A percentile compares a stretch with the other conserved stretches of the same genome.
Evolutionary conservation across 2,888 invertebrate species (phyloP).

Genomic region (Diarsia rubi): DNA sequence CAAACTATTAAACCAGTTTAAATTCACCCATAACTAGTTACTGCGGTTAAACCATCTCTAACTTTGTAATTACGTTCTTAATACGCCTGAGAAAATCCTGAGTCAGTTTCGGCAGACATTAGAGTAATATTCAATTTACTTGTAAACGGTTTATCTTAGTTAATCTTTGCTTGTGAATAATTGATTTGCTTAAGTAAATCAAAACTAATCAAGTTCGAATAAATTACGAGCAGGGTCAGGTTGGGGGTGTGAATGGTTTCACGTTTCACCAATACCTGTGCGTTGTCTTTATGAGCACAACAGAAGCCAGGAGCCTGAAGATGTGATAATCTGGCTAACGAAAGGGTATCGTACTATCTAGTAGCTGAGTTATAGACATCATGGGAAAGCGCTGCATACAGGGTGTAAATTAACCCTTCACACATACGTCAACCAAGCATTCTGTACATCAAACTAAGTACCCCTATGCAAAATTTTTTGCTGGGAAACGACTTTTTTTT

Average conservation of each 20-base stretch:
- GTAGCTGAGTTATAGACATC: too few species aligned
- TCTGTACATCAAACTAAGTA: too few species aligned
- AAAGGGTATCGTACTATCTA: too few species aligned
- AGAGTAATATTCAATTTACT: slow-evolving; percentile 33
- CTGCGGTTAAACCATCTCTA: slow-evolving; percentile 39
- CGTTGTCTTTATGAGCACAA: background rate
- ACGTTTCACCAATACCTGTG: background rate
- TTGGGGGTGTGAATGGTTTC: slow-evolving; percentile 1
- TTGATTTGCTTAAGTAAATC: slow-evolving; percentile 25
- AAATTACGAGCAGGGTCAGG: slow-evolving; percentile 4
- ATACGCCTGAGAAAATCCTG: slow-evolving; percentile 24
- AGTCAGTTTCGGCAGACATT: slow-evolving; percentile 18
- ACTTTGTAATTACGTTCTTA: slow-evolving; percentile 46
- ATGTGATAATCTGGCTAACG: too few species aligned
- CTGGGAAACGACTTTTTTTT: too few species aligned
- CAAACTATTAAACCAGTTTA: slow-evolving; percentile 13
- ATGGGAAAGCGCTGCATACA: too few species aligned
- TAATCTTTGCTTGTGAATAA: slow-evolving; percentile 39
- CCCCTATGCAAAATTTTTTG: too few species aligned
- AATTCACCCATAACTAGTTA: slow-evolving; percentile 20
- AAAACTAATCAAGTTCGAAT: slow-evolving; percentile 14
- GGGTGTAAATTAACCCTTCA: too few species aligned
- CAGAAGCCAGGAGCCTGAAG: too few species aligned
- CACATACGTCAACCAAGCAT: too few species aligned
- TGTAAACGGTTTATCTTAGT: slow-evolving; percentile 42